These are phyloP conservation scores for Eupithecia insigniata DNA, from an alignment of 2,888 invertebrate genomes.

Conservation along the genomic window DNA sequence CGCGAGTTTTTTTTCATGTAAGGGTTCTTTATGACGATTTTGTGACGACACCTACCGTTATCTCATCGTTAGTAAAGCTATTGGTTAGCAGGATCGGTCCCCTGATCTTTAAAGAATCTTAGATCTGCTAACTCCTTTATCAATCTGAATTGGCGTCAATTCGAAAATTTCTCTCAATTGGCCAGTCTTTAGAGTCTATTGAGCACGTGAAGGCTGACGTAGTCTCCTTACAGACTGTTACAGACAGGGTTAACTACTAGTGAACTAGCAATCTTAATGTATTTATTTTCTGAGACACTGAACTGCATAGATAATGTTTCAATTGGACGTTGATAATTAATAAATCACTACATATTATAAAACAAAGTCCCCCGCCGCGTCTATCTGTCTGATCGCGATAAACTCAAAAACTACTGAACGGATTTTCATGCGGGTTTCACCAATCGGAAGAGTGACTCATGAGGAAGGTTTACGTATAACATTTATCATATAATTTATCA, in stretches of 20 bases:
- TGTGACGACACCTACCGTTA: no score
- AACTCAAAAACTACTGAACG: no score
- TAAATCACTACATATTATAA: not conserved
- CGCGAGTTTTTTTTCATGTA: no score
- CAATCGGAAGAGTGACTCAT: no score
- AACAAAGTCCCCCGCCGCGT: no score
- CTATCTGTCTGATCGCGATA: no score
- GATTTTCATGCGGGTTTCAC: no score
- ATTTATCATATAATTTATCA: no score
- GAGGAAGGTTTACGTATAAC: no score
- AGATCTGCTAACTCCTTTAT: not conserved
- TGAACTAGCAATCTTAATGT: conserved; percentile 37
- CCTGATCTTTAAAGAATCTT: not conserved
- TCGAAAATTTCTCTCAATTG: not conserved
- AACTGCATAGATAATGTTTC: conserved; percentile 1
- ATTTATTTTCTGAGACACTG: conserved; percentile 11
- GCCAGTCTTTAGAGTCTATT: conserved; percentile 1
- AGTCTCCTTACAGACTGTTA: not conserved
- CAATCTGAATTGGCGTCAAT: not conserved
- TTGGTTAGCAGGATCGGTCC: not conserved
- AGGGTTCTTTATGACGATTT: no score
- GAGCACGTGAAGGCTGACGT: not conserved
- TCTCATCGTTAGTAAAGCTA: not conserved
- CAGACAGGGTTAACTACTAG: conserved; percentile 44
- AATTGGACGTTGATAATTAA: not conserved